Evolutionary conservation across 2,888 invertebrate genomes (phyloP).

Genomic region (Ornithoptera priamus): DNA sequence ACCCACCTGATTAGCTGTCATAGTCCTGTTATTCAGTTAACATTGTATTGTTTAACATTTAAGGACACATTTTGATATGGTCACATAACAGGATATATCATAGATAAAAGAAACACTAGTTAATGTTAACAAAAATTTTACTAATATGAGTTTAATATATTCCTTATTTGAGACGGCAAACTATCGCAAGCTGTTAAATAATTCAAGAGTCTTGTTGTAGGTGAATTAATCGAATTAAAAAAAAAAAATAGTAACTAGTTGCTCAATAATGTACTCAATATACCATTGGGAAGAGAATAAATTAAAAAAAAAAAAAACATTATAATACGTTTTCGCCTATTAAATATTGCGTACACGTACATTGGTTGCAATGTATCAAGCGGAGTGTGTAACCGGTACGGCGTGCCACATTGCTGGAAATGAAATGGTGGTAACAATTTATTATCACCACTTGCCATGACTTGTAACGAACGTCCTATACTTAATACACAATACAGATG

Average conservation of each 20-base stretch:
- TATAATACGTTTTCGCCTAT: neutral
- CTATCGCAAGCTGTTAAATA: no score
- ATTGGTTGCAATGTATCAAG: neutral
- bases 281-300: neutral
- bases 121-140: no score
- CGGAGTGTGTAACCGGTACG: conserved; percentile 2
- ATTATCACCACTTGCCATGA: conserved; percentile 37
- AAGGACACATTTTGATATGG: no score
- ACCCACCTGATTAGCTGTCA: no score
- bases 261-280: neutral
- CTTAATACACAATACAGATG: conserved; percentile 52
- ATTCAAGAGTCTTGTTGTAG: no score
- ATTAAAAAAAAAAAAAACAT: conserved; percentile 1
- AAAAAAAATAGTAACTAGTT: neutral
- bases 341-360: conserved; percentile 4
- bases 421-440: conserved; percentile 35
- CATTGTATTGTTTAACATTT: no score
- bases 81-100: no score
- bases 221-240: neutral
- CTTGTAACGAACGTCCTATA: conserved; percentile 36
- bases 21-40: no score
- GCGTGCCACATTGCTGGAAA: conserved; percentile 11
- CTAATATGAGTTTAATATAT: no score
- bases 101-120: no score
- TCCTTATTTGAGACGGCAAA: no score